These are phyloP conservation scores for Cryptoprocta ferox DNA, from an alignment of 2,797 vertebrate genomes.

Conservation along the genomic window DNA sequence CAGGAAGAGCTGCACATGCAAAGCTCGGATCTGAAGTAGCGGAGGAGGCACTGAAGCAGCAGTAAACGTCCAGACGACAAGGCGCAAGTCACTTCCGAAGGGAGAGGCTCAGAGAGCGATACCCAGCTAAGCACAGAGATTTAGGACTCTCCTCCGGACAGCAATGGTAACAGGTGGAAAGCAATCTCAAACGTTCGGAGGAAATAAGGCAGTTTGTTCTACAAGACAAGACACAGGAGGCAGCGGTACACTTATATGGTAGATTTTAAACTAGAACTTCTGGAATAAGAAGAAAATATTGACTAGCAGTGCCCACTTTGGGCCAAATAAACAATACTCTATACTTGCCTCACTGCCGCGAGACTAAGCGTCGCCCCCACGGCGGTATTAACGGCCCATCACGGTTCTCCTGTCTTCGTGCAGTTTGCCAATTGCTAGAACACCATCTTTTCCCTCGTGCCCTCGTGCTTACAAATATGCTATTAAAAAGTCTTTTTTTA, in stretches of 20 bases:
- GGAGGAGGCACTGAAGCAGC: not conserved
- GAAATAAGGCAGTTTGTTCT: not conserved
- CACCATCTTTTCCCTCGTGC: not conserved
- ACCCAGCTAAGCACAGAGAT: not conserved
- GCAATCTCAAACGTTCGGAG: not conserved
- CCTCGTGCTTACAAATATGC: not conserved
- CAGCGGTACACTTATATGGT: not conserved
- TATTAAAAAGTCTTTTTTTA: not conserved
- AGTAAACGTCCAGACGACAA: not conserved
- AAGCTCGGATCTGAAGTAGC: not conserved
- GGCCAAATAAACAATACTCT: not conserved
- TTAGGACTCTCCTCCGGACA: not conserved
- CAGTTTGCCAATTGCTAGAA: not conserved
- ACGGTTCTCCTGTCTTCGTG: not conserved
- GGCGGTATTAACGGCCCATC: rapidly evolving
- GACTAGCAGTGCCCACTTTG: not conserved
- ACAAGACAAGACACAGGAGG: not conserved
- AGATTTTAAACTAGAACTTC: not conserved
- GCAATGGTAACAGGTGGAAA: not conserved
- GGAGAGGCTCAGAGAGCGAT: not conserved
- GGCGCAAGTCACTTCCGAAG: not conserved
- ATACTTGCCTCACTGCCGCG: not conserved
- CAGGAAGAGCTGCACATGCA: not conserved
- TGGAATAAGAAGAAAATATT: not conserved
- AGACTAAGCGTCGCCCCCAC: not conserved